Evolutionary conservation across 2,888 invertebrate genomes (phyloP).

Genomic region (Plagodis pulveraria): DNA sequence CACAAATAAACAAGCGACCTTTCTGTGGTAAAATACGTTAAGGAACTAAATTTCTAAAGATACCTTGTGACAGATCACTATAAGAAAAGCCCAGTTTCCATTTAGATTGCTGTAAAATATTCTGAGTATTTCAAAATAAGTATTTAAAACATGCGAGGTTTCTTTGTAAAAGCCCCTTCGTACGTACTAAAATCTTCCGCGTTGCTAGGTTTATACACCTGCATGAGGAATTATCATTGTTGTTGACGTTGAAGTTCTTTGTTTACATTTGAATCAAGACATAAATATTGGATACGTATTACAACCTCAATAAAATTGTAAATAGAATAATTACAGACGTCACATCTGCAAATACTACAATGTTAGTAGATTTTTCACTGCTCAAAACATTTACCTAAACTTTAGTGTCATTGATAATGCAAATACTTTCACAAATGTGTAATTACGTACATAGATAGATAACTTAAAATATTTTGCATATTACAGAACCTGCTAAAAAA

Average conservation of each 20-base stretch:
- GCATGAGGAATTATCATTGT: no score
- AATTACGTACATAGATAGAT: no score
- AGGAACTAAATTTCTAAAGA: not conserved
- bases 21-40: conserved; percentile 21
- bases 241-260: conserved; percentile 3
- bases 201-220: not conserved
- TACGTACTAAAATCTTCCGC: conserved; percentile 23
- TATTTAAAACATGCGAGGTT: no score
- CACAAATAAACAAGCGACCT: conserved; percentile 23
- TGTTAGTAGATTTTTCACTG: not conserved
- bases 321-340: conserved; percentile 1
- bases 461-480: no score
- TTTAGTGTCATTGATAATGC: not conserved
- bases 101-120: no score
- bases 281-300: conserved; percentile 11
- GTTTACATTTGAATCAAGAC: conserved; percentile 7
- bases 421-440: conserved; percentile 1
- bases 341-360: not conserved
- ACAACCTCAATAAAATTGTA: conserved; percentile 2
- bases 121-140: no score
- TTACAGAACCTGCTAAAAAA: no score
- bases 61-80: no score
- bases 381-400: not conserved
- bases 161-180: no score
- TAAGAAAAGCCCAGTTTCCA: no score